phyloP scores from a whole-genome alignment of 2,797 vertebrate species.

The Lepilemur ruficaudatus region DNA sequence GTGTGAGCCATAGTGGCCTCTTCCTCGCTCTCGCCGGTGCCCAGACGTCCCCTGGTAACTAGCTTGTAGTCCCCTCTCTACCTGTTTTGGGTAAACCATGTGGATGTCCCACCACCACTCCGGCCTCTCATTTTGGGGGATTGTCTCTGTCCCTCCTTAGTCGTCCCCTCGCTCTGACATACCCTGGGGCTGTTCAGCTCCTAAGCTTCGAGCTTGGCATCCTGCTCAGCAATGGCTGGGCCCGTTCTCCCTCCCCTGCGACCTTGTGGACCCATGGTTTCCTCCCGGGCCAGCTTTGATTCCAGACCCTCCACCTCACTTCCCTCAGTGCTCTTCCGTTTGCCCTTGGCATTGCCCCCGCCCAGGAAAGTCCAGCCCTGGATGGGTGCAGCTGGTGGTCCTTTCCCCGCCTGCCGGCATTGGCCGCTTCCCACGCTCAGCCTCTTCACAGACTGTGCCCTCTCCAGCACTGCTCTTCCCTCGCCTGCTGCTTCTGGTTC shows the following conservation, averaged over 20 bases:
- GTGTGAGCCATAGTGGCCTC: not conserved
- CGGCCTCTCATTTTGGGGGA: not conserved
- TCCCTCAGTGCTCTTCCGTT: not conserved
- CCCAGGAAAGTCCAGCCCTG: not conserved
- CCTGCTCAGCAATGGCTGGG: not conserved
- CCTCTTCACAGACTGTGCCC: not conserved
- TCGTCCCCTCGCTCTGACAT: too few species aligned
- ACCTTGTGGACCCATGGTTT: not conserved
- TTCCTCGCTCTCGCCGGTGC: not conserved
- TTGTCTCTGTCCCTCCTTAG: not conserved
- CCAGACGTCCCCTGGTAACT: not conserved
- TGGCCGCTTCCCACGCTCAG: not conserved
- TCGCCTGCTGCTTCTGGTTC: not conserved
- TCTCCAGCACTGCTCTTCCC: not conserved
- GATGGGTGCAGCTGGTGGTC: not conserved
- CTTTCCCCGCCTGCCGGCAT: not conserved
- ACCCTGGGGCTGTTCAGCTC: not conserved
- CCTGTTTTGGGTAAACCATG: not conserved
- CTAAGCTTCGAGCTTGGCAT: not conserved
- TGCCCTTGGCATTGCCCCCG: not conserved
- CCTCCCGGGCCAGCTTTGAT: not conserved
- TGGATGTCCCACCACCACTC: not conserved
- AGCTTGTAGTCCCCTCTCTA: not conserved
- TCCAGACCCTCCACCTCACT: not conserved
- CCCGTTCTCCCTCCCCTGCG: not conserved